A percentile compares a stretch with the other conserved stretches of the same genome.
These are phyloP conservation scores for Theocolax elegans DNA, from an alignment of 1,140 invertebrate species.

Conservation along the genomic window DNA sequence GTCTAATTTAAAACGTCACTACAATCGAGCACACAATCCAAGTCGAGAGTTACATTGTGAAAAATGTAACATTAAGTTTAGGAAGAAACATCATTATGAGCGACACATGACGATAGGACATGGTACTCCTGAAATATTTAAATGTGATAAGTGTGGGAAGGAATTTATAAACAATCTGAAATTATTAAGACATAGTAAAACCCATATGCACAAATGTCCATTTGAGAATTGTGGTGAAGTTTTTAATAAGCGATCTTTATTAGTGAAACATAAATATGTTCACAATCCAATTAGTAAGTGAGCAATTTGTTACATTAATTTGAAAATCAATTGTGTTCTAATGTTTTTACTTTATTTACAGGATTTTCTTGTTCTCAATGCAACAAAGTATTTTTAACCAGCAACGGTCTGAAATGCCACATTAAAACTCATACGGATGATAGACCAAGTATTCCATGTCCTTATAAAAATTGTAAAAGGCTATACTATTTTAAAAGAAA, in stretches of 20 bases:
- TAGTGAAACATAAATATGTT: slow-evolving; percentile 27
- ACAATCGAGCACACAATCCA: slow-evolving; percentile 27
- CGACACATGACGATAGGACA: slow-evolving; percentile 34
- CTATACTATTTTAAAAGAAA: slow-evolving; percentile 40
- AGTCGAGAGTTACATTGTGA: slow-evolving; percentile 18
- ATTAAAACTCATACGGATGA: slow-evolving; percentile 11
- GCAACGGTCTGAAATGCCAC: slow-evolving; percentile 4
- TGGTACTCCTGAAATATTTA: slow-evolving; percentile 7
- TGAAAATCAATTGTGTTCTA: neutral
- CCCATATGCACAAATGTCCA: slow-evolving; percentile 27
- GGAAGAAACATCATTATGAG: slow-evolving; percentile 36
- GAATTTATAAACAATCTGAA: slow-evolving; percentile 14
- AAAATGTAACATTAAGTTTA: slow-evolving; percentile 34
- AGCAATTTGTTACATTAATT: neutral
- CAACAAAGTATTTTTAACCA: slow-evolving; percentile 26
- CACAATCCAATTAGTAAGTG: slow-evolving; percentile 28
- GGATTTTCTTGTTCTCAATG: slow-evolving; percentile 27
- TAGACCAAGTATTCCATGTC: slow-evolving; percentile 34
- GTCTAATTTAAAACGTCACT: slow-evolving; percentile 40
- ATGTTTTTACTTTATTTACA: slow-evolving; percentile 12
- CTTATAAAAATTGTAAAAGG: slow-evolving; percentile 28
- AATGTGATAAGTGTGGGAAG: slow-evolving; percentile 33
- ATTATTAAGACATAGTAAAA: slow-evolving; percentile 22
- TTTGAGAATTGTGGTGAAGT: slow-evolving; percentile 24
- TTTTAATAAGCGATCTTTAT: slow-evolving; percentile 33